These are phyloP conservation scores for Echinometra lucunter DNA, from an alignment of 53 echinoderm and acorn worm species.

Conservation along the genomic window DNA sequence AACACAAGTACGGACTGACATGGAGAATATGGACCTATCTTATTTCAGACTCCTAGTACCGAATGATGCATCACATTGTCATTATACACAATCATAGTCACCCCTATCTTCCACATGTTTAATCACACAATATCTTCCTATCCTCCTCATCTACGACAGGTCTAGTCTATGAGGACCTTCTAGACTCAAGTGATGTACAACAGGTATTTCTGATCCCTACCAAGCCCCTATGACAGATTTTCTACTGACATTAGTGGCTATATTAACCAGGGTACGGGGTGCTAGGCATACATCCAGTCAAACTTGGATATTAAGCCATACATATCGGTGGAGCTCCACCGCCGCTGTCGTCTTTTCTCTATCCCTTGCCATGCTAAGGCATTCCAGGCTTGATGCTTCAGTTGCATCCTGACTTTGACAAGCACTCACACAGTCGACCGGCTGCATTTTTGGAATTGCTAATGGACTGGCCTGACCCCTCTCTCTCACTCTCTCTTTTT, in stretches of 20 bases:
- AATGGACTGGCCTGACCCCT: slow-evolving; percentile 60
- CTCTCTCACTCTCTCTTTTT: slow-evolving; percentile 37
- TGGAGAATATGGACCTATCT: background rate
- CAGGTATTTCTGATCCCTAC: slow-evolving; percentile 20
- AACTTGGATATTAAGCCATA: slow-evolving; percentile 64
- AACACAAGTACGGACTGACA: background rate
- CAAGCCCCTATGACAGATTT: background rate
- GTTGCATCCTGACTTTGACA: slow-evolving; percentile 50
- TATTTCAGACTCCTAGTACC: slow-evolving; percentile 4
- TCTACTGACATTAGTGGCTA: slow-evolving; percentile 60
- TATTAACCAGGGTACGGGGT: slow-evolving; percentile 56
- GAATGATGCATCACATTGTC: slow-evolving; percentile 1
- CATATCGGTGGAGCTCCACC: slow-evolving; percentile 34
- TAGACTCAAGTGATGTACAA: slow-evolving; percentile 34
- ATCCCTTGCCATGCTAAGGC: background rate
- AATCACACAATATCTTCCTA: slow-evolving; percentile 14
- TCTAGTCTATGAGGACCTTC: background rate
- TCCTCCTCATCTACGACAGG: background rate
- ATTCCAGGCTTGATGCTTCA: slow-evolving; percentile 48
- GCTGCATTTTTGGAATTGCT: slow-evolving; percentile 68
- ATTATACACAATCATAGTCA: background rate
- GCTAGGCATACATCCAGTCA: slow-evolving; percentile 49
- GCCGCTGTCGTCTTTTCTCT: background rate
- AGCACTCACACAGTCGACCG: slow-evolving; percentile 53
- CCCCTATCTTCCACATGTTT: background rate